Percentiles rank a stretch among this genome's conserved stretches.
phyloP scores from a whole-genome alignment of 2,888 invertebrate species.

The Eutolmus rufibarbis region DNA sequence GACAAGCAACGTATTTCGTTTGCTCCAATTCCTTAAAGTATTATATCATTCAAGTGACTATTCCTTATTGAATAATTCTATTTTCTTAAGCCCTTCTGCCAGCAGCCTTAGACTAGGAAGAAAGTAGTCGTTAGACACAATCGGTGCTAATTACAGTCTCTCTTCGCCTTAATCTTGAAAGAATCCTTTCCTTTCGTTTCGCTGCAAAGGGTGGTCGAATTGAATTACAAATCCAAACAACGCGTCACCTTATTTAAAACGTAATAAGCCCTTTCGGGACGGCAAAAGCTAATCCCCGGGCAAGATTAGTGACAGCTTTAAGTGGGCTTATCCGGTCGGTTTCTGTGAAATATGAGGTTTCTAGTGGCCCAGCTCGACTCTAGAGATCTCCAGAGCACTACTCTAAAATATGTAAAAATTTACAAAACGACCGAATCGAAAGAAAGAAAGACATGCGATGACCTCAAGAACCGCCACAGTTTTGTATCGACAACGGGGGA shows the following conservation, averaged over 20 bases:
- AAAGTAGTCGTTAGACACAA: background rate
- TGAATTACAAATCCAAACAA: background rate
- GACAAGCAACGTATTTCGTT: background rate
- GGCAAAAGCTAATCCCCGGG: background rate
- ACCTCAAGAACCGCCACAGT: background rate
- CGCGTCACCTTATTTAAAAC: background rate
- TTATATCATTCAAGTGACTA: no score
- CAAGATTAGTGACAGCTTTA: constrained; percentile 8
- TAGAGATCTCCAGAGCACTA: background rate
- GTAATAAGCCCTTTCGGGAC: background rate
- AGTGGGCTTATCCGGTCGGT: constrained; percentile 24
- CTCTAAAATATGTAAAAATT: background rate
- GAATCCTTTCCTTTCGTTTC: background rate
- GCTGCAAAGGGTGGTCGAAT: background rate
- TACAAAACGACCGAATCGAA: background rate
- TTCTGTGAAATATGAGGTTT: background rate
- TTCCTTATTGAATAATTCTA: background rate
- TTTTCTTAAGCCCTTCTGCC: background rate
- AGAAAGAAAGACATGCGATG: background rate
- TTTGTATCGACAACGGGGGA: constrained; percentile 1
- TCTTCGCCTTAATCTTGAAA: background rate
- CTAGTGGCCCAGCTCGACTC: background rate
- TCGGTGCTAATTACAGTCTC: background rate
- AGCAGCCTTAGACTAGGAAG: background rate
- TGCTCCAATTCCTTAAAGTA: background rate